Conservation (phyloP, 2,888 invertebrate species). For the Scaptomyza polygonia region DNA sequence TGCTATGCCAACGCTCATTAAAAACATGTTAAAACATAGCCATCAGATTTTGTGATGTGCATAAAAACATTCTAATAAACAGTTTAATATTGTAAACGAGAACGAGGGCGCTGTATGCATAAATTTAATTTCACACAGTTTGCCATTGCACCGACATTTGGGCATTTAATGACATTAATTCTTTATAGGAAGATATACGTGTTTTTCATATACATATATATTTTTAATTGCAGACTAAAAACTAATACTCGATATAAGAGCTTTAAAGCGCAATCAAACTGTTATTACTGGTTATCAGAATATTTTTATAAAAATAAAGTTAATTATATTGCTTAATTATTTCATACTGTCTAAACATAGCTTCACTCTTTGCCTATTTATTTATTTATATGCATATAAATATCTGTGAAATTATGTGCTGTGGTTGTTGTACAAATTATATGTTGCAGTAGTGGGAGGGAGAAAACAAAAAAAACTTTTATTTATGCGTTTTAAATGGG, state of each 20-base stretch:
- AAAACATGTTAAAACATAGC: constrained; percentile 59
- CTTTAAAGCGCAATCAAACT: neutral
- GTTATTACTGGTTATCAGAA: neutral
- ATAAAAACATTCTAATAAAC: constrained; percentile 38
- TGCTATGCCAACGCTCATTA: constrained; percentile 52
- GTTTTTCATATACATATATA: neutral
- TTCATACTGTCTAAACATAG: neutral
- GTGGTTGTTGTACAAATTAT: constrained; percentile 20
- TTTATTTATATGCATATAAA: neutral
- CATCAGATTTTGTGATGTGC: constrained; percentile 45
- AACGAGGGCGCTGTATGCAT: neutral
- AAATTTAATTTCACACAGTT: neutral
- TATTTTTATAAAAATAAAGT: neutral
- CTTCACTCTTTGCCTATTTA: neutral
- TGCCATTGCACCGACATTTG: neutral
- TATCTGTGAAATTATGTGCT: neutral
- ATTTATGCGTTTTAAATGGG: constrained; percentile 46
- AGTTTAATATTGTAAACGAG: constrained; percentile 5
- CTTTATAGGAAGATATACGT: neutral
- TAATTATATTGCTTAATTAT: neutral
- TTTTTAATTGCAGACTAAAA: constrained; percentile 7
- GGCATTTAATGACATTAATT: constrained; percentile 2
- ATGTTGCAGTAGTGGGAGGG: constrained; percentile 1
- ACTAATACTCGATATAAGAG: neutral
- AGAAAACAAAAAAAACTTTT: constrained; percentile 4